These are phyloP conservation scores for Ctenodactylus gundi DNA, from an alignment of 2,113 vertebrate genomes.

Conservation along the genomic window DNA sequence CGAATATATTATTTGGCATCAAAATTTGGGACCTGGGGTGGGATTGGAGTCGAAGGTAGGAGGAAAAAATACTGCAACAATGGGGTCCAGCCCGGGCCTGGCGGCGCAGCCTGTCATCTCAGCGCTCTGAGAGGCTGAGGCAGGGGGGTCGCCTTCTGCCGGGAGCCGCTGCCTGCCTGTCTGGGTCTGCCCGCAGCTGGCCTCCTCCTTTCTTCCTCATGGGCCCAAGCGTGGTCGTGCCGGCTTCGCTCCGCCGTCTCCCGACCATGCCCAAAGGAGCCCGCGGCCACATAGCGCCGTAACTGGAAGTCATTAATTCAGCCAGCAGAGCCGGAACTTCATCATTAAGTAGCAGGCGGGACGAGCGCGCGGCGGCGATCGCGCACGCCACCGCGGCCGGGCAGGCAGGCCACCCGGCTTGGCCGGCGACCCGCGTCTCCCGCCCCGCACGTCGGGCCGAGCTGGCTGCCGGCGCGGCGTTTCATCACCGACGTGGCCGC, in stretches of 20 bases:
- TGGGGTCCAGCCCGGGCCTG: too few relatives aligned
- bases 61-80: not conserved
- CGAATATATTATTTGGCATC: not conserved
- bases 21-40: not conserved
- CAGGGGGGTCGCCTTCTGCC: too few relatives aligned
- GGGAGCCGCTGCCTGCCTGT: too few relatives aligned
- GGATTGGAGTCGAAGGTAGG: not conserved
- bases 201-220: too few relatives aligned
- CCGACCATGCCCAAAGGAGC: too few relatives aligned
- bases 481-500: not conserved
- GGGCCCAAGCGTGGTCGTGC: too few relatives aligned
- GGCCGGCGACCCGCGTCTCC: not conserved
- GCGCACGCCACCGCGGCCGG: not conserved
- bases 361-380: not conserved
- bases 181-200: too few relatives aligned
- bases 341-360: constrained; percentile 7
- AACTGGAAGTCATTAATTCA: constrained; percentile 51
- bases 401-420: not conserved
- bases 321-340: constrained; percentile 44
- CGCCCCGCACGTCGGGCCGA: not conserved
- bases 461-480: not conserved
- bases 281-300: too few relatives aligned
- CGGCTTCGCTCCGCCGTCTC: too few relatives aligned
- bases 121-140: too few relatives aligned
- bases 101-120: too few relatives aligned